Evolutionary conservation across 2,797 vertebrate species (phyloP), one percentile per base, ranked within the genome.

Genomic region (Decapterus maruadsi): DNA sequence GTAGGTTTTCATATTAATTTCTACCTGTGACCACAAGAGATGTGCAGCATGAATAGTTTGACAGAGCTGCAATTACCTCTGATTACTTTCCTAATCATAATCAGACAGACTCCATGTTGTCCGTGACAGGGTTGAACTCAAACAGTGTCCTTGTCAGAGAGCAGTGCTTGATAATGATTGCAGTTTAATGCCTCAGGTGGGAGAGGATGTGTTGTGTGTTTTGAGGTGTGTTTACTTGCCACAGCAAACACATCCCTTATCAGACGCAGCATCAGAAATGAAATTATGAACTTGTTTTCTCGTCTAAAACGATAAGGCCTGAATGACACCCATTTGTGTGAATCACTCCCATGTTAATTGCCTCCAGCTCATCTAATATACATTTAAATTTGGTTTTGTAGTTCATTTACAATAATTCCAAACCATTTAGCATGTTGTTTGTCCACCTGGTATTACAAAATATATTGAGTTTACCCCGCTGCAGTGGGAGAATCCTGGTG

Each of bases 11-110:
- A 54, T 68, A 74, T 87, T 80, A 65, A 83, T 84, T 76, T 75
- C 70, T 31, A 63, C 63, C 78, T 81, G 61, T 79, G 80, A 78
- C 78, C 65, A 76, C 80, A 72, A 75, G 78, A 87, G 74, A 88
- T 80, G 81, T 90, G 79, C 74, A 56, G 82, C 72, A 69, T 56
- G 81, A 75, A 77, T 54, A 43, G 81, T 85, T 84, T 85, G 84
- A 82, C 88, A 89, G 76, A 86, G 81, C 46, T 73, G 81, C 89
- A 91, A 90, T 91, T 89, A 90, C 68, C 74, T 81, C 87, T 91
- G 86, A 88, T 91, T 85, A 87, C 88, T 83, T 87, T 86, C 67
- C 79, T 87, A 90, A 92, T 90, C 84, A 89, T 77, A 90, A 89
- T 89, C 88, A 90, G 83, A 84, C 85, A 90, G 86, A 61, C 84